phyloP scores from a whole-genome alignment of 2,888 invertebrate genomes.

The Sisyra nigra region DNA sequence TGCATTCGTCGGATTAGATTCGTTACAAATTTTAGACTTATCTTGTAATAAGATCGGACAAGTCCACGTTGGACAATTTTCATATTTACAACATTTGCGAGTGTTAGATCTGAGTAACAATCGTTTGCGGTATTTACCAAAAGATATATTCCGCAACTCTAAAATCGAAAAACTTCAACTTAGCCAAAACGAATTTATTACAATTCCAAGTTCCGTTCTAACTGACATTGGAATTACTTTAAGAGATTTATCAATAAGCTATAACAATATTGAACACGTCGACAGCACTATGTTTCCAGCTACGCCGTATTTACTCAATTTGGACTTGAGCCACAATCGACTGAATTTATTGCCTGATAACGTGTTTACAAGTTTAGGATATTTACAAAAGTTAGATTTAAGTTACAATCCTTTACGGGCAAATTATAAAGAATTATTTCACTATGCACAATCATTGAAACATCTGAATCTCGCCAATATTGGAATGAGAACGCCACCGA shows the following conservation, averaged over 20 bases:
- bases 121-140: slow-evolving; percentile 52
- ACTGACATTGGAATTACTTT: slow-evolving; percentile 66
- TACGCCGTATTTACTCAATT: slow-evolving; percentile 58
- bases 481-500: slow-evolving; percentile 60
- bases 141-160: slow-evolving; percentile 66
- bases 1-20: slow-evolving; percentile 58
- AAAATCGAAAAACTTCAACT: slow-evolving; percentile 66
- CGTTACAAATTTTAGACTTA: slow-evolving; percentile 63
- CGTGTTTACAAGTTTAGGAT: slow-evolving; percentile 68
- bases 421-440: slow-evolving; percentile 74
- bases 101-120: slow-evolving; percentile 59
- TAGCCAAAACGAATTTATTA: slow-evolving; percentile 57
- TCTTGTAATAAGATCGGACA: slow-evolving; percentile 61
- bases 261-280: slow-evolving; percentile 69
- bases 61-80: slow-evolving; percentile 65
- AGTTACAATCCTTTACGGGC: slow-evolving; percentile 68
- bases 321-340: slow-evolving; percentile 66
- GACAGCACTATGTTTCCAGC: slow-evolving; percentile 78
- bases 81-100: slow-evolving; percentile 54
- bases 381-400: slow-evolving; percentile 62
- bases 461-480: slow-evolving; percentile 60
- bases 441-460: slow-evolving; percentile 68
- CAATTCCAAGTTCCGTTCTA: slow-evolving; percentile 64
- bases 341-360: slow-evolving; percentile 76
- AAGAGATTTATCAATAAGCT: slow-evolving; percentile 58